phyloP scores from a whole-genome alignment of 2,113 vertebrate genomes.

The Sylvietta virens region DNA sequence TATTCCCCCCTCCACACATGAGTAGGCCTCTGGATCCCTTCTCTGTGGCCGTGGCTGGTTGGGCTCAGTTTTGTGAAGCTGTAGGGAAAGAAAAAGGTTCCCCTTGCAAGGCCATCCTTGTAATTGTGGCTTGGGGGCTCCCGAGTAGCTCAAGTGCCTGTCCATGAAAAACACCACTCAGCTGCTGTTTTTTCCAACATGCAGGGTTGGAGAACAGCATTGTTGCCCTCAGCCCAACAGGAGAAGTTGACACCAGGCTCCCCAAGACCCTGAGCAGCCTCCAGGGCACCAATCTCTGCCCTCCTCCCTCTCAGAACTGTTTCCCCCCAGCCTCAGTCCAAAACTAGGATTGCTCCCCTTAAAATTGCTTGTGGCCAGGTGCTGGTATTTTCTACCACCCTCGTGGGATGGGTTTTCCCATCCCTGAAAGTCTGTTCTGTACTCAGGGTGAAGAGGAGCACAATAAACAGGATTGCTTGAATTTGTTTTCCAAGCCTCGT shows the following conservation, averaged over 20 bases:
- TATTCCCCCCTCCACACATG: background rate
- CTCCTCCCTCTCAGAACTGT: background rate
- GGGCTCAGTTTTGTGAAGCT: background rate
- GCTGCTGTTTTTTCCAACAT: background rate
- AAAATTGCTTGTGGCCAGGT: background rate
- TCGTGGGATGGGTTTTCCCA: background rate
- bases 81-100: background rate
- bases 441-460: background rate
- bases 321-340: background rate
- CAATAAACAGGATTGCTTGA: background rate
- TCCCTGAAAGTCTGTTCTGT: fast-evolving
- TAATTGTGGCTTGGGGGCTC: too few relatives aligned
- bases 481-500: background rate
- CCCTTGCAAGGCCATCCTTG: background rate
- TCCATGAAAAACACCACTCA: background rate
- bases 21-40: background rate
- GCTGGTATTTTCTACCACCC: background rate
- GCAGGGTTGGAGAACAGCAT: background rate
- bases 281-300: background rate
- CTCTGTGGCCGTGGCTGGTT: background rate
- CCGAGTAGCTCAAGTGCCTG: background rate
- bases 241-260: background rate
- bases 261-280: background rate
- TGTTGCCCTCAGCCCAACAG: background rate
- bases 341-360: background rate